These are phyloP conservation scores for Lissocephala sabroskyi DNA, from an alignment of 2,888 invertebrate genomes.

Conservation along the genomic window DNA sequence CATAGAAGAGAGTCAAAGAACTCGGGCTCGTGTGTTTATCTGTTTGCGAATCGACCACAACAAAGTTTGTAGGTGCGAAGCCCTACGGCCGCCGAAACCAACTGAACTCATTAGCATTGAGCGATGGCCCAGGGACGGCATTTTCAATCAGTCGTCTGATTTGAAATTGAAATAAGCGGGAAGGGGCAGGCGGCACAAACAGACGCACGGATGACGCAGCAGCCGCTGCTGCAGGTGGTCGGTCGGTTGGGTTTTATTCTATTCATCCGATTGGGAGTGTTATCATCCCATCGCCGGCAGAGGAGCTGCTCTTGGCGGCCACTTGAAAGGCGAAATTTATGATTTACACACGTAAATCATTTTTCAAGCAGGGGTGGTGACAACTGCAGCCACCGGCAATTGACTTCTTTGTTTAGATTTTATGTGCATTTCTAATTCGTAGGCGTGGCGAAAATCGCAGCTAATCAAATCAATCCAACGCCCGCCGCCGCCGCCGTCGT, in stretches of 20 bases:
- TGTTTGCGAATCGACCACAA: not conserved
- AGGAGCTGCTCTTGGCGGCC: slow-evolving; percentile 50
- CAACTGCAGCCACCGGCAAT: slow-evolving; percentile 24
- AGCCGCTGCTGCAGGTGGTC: not conserved
- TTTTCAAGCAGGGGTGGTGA: slow-evolving; percentile 39
- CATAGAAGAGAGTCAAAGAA: not conserved
- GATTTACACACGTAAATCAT: slow-evolving; percentile 61
- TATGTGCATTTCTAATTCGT: slow-evolving; percentile 48
- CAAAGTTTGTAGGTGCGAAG: slow-evolving; percentile 39
- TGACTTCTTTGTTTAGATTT: slow-evolving; percentile 31
- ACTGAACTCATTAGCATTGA: slow-evolving; percentile 49
- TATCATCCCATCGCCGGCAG: slow-evolving; percentile 11
- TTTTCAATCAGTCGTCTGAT: slow-evolving; percentile 16
- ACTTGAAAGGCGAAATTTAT: slow-evolving; percentile 58
- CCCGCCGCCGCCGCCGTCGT: slow-evolving; percentile 1
- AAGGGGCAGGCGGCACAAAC: not conserved
- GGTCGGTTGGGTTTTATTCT: no score
- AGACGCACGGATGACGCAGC: slow-evolving; percentile 8
- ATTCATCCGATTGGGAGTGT: no score
- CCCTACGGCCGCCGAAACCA: slow-evolving; percentile 49
- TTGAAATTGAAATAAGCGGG: slow-evolving; percentile 28
- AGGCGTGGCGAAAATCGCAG: slow-evolving; percentile 44
- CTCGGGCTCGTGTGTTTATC: no score
- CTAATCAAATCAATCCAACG: slow-evolving; percentile 30
- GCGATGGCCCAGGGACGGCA: slow-evolving; percentile 15